phyloP scores from a whole-genome alignment of 1,140 invertebrate genomes.

The Temnothorax longispinosus region DNA sequence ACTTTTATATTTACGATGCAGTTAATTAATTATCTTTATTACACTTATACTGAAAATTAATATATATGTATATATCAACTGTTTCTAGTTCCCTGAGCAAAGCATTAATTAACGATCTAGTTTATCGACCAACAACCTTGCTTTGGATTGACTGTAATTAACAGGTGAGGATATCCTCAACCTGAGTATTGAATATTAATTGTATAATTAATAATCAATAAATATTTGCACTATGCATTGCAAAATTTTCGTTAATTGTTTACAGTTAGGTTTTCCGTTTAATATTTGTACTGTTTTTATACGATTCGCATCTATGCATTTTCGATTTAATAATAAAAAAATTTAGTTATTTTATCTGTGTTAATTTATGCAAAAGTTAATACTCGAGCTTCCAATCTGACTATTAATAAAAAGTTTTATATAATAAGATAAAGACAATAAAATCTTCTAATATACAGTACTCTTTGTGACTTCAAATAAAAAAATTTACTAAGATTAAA shows the following conservation, averaged over 20 bases:
- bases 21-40: too few species aligned
- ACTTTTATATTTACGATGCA: too few species aligned
- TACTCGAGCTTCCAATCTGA: background rate
- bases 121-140: slow-evolving; percentile 49
- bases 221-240: background rate
- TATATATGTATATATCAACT: background rate
- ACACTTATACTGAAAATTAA: too few species aligned
- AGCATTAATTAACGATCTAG: slow-evolving; percentile 14
- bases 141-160: slow-evolving; percentile 7
- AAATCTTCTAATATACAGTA: background rate
- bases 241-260: background rate
- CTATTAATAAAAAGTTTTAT: background rate
- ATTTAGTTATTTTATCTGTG: background rate
- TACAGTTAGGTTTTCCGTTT: background rate
- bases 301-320: background rate
- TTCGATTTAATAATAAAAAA: background rate
- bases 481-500: background rate
- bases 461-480: background rate
- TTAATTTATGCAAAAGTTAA: background rate
- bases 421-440: background rate
- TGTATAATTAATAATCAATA: background rate
- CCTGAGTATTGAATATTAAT: background rate
- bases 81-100: background rate
- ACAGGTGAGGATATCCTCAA: slow-evolving; percentile 26
- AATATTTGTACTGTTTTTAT: background rate